Evolutionary conservation across 2,797 vertebrate species (phyloP), one percentile per base, ranked within the genome.

Genomic region (Aphelocoma californica): DNA sequence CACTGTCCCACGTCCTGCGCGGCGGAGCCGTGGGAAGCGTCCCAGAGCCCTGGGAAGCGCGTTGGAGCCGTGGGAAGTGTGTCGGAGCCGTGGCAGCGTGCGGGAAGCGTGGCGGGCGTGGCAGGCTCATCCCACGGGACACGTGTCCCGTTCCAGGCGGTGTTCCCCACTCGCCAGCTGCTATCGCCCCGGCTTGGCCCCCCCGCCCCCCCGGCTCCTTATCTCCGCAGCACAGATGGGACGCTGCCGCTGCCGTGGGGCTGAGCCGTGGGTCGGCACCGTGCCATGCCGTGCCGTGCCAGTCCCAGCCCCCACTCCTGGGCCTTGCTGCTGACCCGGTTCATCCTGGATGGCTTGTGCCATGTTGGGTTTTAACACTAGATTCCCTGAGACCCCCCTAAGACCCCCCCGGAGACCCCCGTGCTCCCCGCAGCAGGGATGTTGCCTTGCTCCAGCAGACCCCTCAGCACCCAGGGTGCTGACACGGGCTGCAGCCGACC

Each of bases 171-270:
- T 38, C 8, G 3, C 48, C 9, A 1, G 36, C 50, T 3, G 9
- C 51, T 84, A 74, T 80, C 79, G 12, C 18, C 58, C 14, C 5
- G 16, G 9, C 29, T 28, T 2, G 18, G 28, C 45, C 18, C 47
- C 12, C 44, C 32, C 48, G 1, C 28, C 60, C 26, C 40, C 42
- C 29, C 56, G 6, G 21, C 18, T 19, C 47, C 64, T 93, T 93
- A 93, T 93, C 92, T 71, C 34, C 4, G 53, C 20, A 1, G 64
- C 38, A 6, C 92, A 93, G 92, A 26, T n/a, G 81, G 77, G 70
- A 9, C 9, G 15, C 20, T 8, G 51, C 50, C 15, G 12, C 60
- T 29, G 45, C 66, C 21, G 15, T 50, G 78, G 78, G 73, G 78
- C 87, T 31, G 72, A 23, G 72, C 80, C 15, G 26, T 32, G 75